Evolutionary conservation across 1,140 invertebrate species (phyloP), one percentile per base, ranked within the genome.

Genomic region (Aphelinus certus): DNA sequence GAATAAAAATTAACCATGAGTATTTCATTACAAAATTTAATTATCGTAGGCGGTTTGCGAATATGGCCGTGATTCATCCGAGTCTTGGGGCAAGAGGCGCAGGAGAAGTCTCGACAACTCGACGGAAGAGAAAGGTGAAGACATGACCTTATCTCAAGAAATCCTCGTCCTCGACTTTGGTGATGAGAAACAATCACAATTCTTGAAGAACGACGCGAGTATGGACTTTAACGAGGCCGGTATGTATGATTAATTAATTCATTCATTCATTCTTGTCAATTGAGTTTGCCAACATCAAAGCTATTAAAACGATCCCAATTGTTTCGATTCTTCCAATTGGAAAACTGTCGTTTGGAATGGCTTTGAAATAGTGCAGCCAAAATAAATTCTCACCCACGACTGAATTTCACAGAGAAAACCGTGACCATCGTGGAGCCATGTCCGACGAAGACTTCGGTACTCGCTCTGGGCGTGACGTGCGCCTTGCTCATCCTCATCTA

Each of bases 101-200:
- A 82, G 85, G 82, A 94, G 96, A 91, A 94, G 93, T 61, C 81
- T 92, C 45, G 83, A 86, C 80, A 89, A 82, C 76, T 73, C 78
- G 65, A 91, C 90, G 53, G 91, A 90, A 79, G 90, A 91, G 75
- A 92, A 93, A 77, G 92, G 94, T 61, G 94, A 95, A 79, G 95
- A 97, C 83, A 97, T 97, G 94, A 97, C 96, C 71, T 90, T 98
- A 49, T 97, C 95, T 5, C 95, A 97, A 84, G 96, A 98, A 87
- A 97, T 97, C 83, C 88, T 97, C 3, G 96, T 97, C 3, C 88
- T 97, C 42, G 96, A 97, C 87, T 94, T 96, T 81, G 95, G 95
- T 45, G 95, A 97, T 87, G 94, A 96, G 64, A 94, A 95, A 81
- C 94, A 93, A 79, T 92, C 92, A 1, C 93, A 95, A 64, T 95